Conservation (phyloP, 2,113 vertebrate species). For the Tympanuchus pallidicinctus region DNA sequence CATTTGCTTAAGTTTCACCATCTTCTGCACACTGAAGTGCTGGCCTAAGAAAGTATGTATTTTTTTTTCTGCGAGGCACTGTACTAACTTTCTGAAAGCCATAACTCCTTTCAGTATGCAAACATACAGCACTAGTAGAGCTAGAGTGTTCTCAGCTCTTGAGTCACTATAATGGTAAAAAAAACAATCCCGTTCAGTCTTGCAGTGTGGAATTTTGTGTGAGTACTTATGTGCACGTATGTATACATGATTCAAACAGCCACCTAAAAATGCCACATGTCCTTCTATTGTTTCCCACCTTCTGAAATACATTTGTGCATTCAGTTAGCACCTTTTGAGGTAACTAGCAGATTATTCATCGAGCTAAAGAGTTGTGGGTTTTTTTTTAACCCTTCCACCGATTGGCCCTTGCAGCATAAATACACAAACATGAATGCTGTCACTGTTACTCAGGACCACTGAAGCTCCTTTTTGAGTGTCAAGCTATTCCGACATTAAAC, state of each 20-base stretch:
- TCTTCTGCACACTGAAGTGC: not conserved
- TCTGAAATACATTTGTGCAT: not conserved
- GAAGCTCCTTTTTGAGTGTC: not conserved
- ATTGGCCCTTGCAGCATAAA: not conserved
- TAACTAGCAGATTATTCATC: slow-evolving; percentile 25
- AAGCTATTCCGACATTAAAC: not conserved
- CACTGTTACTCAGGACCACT: slow-evolving; percentile 7
- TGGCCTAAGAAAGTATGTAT: not conserved
- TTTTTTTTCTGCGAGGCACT: not conserved
- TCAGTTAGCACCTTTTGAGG: not conserved
- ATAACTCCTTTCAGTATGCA: not conserved
- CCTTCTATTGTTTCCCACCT: not conserved
- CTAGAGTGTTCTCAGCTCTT: not conserved
- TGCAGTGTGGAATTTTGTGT: not conserved
- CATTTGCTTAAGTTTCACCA: slow-evolving; percentile 45
- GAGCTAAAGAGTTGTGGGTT: not conserved
- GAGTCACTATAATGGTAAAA: not conserved
- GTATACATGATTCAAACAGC: not conserved
- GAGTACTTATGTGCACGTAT: not conserved
- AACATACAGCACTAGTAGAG: not conserved
- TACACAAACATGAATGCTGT: slow-evolving; percentile 24
- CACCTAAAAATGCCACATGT: not conserved
- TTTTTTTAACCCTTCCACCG: not conserved
- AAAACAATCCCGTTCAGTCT: not conserved
- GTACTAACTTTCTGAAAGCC: not conserved